These are phyloP conservation scores for Pammene fasciana DNA, from an alignment of 2,888 invertebrate species.

Conservation along the genomic window DNA sequence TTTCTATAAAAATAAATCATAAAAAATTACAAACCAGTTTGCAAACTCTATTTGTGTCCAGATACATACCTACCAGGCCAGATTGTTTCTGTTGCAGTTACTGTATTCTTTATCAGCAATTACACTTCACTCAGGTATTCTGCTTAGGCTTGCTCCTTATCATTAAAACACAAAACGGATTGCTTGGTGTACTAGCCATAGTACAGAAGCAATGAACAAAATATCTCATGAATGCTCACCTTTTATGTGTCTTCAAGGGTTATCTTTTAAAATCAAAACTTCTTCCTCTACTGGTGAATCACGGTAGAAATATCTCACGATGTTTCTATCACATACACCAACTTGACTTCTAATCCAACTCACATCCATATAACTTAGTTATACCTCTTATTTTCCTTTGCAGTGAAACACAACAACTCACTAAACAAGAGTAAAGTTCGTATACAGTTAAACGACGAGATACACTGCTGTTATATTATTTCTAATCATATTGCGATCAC, in stretches of 20 bases:
- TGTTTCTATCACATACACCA: neutral
- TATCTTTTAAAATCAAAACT: constrained; percentile 12
- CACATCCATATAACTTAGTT: neutral
- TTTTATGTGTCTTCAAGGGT: constrained; percentile 7
- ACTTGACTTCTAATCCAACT: neutral
- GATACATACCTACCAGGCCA: too few relatives aligned
- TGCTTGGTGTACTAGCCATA: too few relatives aligned
- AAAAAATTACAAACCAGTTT: too few relatives aligned
- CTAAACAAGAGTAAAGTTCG: neutral
- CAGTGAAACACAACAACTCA: constrained; percentile 12
- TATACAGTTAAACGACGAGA: neutral
- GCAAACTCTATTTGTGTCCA: too few relatives aligned
- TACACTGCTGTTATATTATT: neutral
- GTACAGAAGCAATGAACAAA: neutral
- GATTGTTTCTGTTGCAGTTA: too few relatives aligned
- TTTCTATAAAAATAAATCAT: too few relatives aligned
- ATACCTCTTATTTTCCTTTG: neutral
- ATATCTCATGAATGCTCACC: constrained; percentile 9
- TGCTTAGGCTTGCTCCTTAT: too few relatives aligned
- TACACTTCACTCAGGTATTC: too few relatives aligned
- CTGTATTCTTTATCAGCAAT: too few relatives aligned
- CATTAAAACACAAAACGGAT: too few relatives aligned
- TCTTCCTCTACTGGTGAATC: neutral
- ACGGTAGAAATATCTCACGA: neutral
- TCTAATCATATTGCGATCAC: neutral